These are phyloP conservation scores for Megaptera novaeangliae DNA, from an alignment of 2,113 vertebrate genomes.

Conservation along the genomic window DNA sequence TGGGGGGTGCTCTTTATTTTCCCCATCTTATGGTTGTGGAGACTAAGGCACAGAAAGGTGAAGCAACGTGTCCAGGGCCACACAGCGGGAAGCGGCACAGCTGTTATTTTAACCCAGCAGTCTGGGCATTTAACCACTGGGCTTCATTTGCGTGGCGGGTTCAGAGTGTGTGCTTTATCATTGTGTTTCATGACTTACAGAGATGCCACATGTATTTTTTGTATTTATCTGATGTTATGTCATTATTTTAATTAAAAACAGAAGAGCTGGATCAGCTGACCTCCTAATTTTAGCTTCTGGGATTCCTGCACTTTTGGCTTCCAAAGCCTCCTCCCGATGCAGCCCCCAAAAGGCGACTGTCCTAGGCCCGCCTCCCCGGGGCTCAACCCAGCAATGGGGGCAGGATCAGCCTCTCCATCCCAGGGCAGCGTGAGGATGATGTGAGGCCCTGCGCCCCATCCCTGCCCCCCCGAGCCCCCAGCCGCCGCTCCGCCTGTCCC, in stretches of 20 bases:
- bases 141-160: neutral
- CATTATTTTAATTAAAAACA: constrained; percentile 12
- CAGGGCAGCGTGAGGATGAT: neutral
- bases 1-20: rapidly evolving
- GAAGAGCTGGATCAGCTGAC: neutral
- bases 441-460: rapidly evolving
- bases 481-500: neutral
- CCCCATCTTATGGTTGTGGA: neutral
- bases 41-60: neutral
- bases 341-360: neutral
- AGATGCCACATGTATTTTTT: neutral
- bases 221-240: neutral
- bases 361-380: neutral
- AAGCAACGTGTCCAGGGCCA: neutral
- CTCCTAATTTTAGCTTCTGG: constrained; percentile 27
- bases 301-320: neutral
- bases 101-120: neutral
- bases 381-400: neutral
- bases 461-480: rapidly evolving
- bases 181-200: neutral
- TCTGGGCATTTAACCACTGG: neutral
- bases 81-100: neutral
- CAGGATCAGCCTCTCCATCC: neutral
- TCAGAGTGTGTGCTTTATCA: neutral
- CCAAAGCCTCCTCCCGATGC: neutral